phyloP scores from a whole-genome alignment of 2,888 invertebrate genomes.

The Allacma fusca region DNA sequence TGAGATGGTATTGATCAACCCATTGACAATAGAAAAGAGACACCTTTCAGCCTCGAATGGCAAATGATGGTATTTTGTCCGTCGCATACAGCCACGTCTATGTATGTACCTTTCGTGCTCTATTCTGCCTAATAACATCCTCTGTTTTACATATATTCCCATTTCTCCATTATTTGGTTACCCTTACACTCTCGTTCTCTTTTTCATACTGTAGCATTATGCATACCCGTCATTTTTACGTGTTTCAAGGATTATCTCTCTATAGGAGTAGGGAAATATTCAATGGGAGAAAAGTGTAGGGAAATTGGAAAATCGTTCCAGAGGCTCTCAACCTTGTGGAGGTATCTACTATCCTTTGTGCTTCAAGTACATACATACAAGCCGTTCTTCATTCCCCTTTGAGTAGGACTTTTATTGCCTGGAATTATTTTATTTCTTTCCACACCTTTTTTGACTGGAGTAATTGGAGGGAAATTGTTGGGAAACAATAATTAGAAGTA shows the following conservation, averaged over 20 bases:
- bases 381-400: not conserved
- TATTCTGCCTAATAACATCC: not conserved
- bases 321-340: no score
- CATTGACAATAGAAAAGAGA: conserved; percentile 44
- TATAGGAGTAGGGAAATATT: no score
- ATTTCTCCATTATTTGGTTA: not conserved
- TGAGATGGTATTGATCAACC: conserved; percentile 54
- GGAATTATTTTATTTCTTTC: conserved; percentile 8
- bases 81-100: not conserved
- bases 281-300: no score
- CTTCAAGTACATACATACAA: not conserved
- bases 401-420: conserved; percentile 6
- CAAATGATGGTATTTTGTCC: conserved; percentile 47
- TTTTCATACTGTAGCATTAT: not conserved
- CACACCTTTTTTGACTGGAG: not conserved
- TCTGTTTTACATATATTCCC: not conserved
- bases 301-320: no score
- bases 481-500: not conserved
- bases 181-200: not conserved
- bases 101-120: not conserved
- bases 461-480: not conserved
- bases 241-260: no score
- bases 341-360: no score
- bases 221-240: no score
- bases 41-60: conserved; percentile 40